These are phyloP conservation scores for Julus scanicus DNA, from an alignment of 2,888 invertebrate species.

Conservation along the genomic window DNA sequence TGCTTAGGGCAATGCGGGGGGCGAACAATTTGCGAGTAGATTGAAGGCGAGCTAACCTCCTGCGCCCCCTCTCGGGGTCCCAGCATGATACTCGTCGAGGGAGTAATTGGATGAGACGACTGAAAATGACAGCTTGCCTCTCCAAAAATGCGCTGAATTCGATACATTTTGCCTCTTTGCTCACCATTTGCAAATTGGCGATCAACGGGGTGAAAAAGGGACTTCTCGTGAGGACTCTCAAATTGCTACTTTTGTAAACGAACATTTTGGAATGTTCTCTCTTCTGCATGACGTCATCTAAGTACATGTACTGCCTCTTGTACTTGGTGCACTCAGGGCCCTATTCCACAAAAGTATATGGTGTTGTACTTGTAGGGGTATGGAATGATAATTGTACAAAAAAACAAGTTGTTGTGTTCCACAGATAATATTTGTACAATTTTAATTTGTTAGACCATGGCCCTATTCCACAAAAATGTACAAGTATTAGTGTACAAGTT, in stretches of 20 bases:
- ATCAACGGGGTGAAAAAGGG: background rate
- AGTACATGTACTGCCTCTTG: too few relatives aligned
- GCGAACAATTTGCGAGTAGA: background rate
- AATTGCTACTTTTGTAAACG: background rate
- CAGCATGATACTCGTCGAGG: constrained; percentile 1
- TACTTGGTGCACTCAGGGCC: too few relatives aligned
- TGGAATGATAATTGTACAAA: too few relatives aligned
- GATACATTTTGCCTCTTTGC: constrained; percentile 1
- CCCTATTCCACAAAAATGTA: too few relatives aligned
- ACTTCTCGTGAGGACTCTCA: background rate
- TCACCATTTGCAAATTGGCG: background rate
- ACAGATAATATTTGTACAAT: too few relatives aligned
- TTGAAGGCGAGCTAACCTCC: background rate
- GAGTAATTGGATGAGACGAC: constrained; percentile 1
- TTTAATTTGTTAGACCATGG: too few relatives aligned
- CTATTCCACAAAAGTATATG: too few relatives aligned
- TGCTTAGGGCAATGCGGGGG: constrained; percentile 1
- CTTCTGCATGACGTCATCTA: too few relatives aligned
- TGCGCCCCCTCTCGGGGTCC: background rate
- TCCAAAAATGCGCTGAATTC: background rate
- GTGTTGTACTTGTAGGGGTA: too few relatives aligned
- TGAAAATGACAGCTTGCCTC: background rate
- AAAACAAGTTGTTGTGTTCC: too few relatives aligned
- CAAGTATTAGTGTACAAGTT: too few relatives aligned
- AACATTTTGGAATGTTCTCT: background rate